These are phyloP conservation scores for Drosophila grimshawi DNA, from an alignment of 1,140 invertebrate genomes.

Conservation along the genomic window DNA sequence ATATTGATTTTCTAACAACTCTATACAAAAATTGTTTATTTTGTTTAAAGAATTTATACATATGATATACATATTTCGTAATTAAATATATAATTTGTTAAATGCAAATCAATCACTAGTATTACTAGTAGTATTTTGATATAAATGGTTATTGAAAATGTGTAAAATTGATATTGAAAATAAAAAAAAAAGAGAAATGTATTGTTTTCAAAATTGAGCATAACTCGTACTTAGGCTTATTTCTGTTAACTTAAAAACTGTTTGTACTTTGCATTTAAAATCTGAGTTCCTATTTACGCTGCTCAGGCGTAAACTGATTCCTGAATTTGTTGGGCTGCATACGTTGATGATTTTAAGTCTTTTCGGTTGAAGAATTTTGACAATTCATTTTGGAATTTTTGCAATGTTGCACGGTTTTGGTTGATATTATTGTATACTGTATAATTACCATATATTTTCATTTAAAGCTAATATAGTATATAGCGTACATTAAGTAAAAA, in stretches of 20 bases:
- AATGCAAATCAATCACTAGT: slow-evolving; percentile 31
- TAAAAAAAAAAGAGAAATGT: background rate
- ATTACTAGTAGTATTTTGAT: slow-evolving; percentile 24
- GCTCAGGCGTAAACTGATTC: slow-evolving; percentile 32
- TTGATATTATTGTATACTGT: slow-evolving; percentile 17
- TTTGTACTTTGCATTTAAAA: slow-evolving; percentile 74
- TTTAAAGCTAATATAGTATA: slow-evolving; percentile 58
- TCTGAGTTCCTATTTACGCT: slow-evolving; percentile 42
- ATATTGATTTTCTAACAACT: slow-evolving; percentile 75
- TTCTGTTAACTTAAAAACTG: slow-evolving; percentile 51
- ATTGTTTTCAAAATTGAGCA: slow-evolving; percentile 19
- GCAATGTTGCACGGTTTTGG: slow-evolving; percentile 28
- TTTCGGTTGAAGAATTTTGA: slow-evolving; percentile 30
- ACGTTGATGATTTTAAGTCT: slow-evolving; percentile 54
- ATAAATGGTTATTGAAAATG: slow-evolving; percentile 11
- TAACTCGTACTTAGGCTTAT: slow-evolving; percentile 33
- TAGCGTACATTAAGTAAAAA: slow-evolving; percentile 55
- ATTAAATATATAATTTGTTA: slow-evolving; percentile 47
- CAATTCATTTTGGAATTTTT: slow-evolving; percentile 33
- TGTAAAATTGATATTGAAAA: slow-evolving; percentile 10
- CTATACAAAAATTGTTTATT: slow-evolving; percentile 70
- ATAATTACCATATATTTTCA: slow-evolving; percentile 22
- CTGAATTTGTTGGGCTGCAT: slow-evolving; percentile 38
- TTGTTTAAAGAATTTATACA: slow-evolving; percentile 50
- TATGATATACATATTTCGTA: slow-evolving; percentile 14